These are phyloP conservation scores for Netta rufina DNA, from an alignment of 2,797 vertebrate genomes.

Conservation along the genomic window DNA sequence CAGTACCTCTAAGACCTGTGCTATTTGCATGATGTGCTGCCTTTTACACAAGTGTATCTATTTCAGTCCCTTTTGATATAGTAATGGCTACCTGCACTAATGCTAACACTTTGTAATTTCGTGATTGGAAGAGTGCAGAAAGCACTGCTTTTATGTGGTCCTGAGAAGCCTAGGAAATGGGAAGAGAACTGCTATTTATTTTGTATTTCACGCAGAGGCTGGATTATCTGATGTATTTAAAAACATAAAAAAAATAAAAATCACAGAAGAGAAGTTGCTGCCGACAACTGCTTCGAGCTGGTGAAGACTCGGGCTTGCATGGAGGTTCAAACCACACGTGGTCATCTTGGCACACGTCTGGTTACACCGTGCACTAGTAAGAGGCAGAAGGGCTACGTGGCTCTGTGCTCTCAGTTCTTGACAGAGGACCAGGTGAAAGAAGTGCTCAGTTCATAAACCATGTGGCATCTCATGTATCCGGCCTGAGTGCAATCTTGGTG, in stretches of 20 bases:
- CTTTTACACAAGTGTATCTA: not conserved
- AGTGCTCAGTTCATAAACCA: not conserved
- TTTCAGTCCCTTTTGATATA: not conserved
- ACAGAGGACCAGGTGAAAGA: not conserved
- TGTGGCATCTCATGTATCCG: not conserved
- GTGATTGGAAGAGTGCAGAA: not conserved
- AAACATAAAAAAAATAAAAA: not conserved
- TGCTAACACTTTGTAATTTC: not conserved
- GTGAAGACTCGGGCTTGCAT: not conserved
- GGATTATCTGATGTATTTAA: not conserved
- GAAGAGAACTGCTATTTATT: not conserved
- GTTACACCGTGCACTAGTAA: not conserved
- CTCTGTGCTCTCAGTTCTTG: not conserved
- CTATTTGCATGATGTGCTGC: not conserved
- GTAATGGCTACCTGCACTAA: not conserved
- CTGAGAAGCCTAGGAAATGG: not conserved
- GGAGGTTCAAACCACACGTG: not conserved
- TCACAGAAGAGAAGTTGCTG: not conserved
- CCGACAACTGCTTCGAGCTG: rapidly evolving
- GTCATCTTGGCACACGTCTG: not conserved
- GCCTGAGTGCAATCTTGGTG: not conserved
- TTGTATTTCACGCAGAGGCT: not conserved
- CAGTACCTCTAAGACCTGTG: not conserved
- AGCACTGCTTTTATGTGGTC: not conserved
- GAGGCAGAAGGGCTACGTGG: not conserved